A percentile compares a stretch with the other conserved stretches of the same genome.
Conservation (phyloP, 2,797 vertebrate species). For the Hipposideros larvatus region DNA sequence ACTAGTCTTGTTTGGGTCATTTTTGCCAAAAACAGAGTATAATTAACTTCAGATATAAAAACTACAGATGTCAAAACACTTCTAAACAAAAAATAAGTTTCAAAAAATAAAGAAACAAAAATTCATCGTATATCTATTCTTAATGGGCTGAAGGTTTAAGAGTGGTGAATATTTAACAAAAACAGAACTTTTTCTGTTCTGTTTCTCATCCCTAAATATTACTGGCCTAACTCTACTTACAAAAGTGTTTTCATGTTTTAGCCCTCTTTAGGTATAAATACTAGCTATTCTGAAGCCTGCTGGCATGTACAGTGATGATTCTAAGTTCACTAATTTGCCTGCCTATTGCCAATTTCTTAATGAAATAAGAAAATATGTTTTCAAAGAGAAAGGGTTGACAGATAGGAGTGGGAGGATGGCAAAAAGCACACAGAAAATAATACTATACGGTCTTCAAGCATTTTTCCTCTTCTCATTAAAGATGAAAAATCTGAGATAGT, state of each 20-base stretch:
- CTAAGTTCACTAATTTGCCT: not conserved
- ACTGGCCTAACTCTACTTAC: not conserved
- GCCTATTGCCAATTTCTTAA: constrained; percentile 25
- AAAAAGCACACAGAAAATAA: not conserved
- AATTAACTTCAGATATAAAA: not conserved
- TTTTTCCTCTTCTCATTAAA: not conserved
- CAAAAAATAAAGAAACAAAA: not conserved
- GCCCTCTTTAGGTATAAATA: not conserved
- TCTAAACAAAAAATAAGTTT: not conserved
- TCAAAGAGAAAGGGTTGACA: not conserved
- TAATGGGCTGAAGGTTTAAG: not conserved
- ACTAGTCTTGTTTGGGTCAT: not conserved
- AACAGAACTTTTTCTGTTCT: not conserved
- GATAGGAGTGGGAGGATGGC: fast-evolving
- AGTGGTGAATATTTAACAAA: not conserved
- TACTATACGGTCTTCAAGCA: not conserved
- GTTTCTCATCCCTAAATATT: not conserved
- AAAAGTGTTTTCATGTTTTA: not conserved
- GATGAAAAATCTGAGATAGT: not conserved
- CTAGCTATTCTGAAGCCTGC: not conserved
- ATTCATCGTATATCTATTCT: not conserved
- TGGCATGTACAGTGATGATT: not conserved
- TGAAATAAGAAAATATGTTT: constrained; percentile 28
- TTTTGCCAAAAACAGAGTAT: not conserved
- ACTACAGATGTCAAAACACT: not conserved